phyloP scores from a whole-genome alignment of 1,140 invertebrate species.

The Neotoxoptera formosana region DNA sequence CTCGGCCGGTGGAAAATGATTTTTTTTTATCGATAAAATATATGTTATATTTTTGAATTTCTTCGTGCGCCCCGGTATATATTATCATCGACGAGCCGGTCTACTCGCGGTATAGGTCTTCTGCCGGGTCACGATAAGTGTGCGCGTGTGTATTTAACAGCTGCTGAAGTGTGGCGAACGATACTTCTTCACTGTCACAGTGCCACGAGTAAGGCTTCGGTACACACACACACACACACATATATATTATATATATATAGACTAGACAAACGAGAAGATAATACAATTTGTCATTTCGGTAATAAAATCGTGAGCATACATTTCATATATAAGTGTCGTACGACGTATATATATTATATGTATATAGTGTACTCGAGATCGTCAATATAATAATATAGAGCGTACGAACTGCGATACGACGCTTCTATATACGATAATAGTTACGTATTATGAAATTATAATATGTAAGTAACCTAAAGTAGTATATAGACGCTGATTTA shows the following conservation, averaged over 20 bases:
- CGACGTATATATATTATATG: no score
- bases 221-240: no score
- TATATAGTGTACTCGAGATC: background rate
- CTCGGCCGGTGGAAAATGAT: no score
- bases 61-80: background rate
- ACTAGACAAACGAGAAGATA: background rate
- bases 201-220: background rate
- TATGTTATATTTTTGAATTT: background rate
- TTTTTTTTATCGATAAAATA: background rate
- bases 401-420: no score
- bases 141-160: background rate
- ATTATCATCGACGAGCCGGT: background rate
- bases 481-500: background rate
- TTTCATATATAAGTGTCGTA: background rate
- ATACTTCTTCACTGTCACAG: constrained; percentile 1
- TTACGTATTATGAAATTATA: background rate
- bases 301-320: background rate
- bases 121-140: background rate
- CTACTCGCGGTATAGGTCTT: background rate
- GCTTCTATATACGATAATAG: background rate
- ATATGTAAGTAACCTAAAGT: background rate
- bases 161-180: background rate
- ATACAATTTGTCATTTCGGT: constrained; percentile 1
- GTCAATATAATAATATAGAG: background rate
- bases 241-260: background rate